A percentile compares a stretch with the other conserved stretches of the same genome.
Evolutionary conservation across 2,113 vertebrate species (phyloP).

Genomic region (Chiloscyllium plagiosum): DNA sequence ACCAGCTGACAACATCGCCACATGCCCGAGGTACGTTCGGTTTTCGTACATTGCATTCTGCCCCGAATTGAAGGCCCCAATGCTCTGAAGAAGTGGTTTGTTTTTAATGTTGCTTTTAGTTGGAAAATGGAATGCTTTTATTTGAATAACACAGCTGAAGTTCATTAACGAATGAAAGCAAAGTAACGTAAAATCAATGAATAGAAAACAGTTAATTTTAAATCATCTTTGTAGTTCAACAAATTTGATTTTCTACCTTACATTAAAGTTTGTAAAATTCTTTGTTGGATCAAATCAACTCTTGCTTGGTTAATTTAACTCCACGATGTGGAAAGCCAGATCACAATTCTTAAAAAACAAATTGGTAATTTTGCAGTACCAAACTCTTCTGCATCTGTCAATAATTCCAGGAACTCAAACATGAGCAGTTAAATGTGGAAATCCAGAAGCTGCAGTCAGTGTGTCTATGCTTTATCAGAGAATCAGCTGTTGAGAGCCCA

Average conservation of each 20-base stretch:
- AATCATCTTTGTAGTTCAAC: constrained; percentile 44
- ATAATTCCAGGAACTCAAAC: neutral
- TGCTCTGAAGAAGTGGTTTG: neutral
- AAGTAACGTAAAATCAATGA: constrained; percentile 36
- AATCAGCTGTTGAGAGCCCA: too few species aligned
- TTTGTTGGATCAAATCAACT: constrained; percentile 44
- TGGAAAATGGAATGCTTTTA: neutral
- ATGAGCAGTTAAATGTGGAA: neutral
- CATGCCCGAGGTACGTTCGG: too few species aligned
- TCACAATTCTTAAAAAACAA: neutral
- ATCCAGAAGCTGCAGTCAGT: neutral
- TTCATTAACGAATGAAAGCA: neutral
- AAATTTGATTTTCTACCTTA: constrained; percentile 48
- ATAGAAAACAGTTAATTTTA: constrained; percentile 43
- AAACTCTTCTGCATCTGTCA: neutral
- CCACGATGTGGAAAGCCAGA: constrained; percentile 42
- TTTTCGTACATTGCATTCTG: too few species aligned
- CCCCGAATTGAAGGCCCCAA: neutral
- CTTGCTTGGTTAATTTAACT: constrained; percentile 44
- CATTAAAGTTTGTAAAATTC: constrained; percentile 46
- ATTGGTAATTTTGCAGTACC: neutral
- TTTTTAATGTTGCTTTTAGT: neutral
- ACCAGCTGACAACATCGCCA: neutral
- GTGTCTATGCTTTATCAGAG: neutral
- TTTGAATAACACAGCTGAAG: neutral